phyloP scores from a whole-genome alignment of 2,888 invertebrate species.

The Thymelicus acteon region DNA sequence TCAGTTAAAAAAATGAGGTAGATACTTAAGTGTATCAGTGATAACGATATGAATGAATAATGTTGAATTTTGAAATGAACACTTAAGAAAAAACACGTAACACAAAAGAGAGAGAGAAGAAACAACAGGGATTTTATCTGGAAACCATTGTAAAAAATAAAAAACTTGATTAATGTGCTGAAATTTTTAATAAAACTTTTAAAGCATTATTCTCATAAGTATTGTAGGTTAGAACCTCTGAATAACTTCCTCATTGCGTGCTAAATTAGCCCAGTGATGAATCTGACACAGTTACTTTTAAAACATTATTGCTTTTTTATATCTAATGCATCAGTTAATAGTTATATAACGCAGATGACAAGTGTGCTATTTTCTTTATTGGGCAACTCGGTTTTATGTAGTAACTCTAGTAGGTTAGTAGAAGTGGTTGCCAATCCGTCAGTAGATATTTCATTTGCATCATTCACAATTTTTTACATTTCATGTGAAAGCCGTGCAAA shows the following conservation, averaged over 20 bases:
- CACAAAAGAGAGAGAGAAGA: no score
- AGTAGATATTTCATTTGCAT: neutral
- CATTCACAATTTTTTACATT: neutral
- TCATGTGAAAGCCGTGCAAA: no score
- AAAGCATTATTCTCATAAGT: neutral
- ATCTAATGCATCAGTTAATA: neutral
- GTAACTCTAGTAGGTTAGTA: neutral
- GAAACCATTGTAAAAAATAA: no score
- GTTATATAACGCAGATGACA: constrained; percentile 12
- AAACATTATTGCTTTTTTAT: constrained; percentile 27
- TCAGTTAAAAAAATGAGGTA: no score
- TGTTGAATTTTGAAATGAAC: no score
- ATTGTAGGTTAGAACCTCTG: constrained; percentile 4
- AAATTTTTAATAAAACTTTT: no score
- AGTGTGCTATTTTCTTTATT: constrained; percentile 10
- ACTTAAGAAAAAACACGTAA: no score
- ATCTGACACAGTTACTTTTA: constrained; percentile 20
- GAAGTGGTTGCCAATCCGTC: neutral
- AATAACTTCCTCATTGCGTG: constrained; percentile 30
- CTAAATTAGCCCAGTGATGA: constrained; percentile 23
- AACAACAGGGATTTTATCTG: no score
- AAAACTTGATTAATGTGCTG: no score
- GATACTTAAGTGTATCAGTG: no score
- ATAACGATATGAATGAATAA: no score
- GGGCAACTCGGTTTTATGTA: neutral